Evolutionary conservation across 2,113 vertebrate genomes (phyloP), one percentile per base, ranked within the genome.

Genomic region (Coryphaenoides rupestris): DNA sequence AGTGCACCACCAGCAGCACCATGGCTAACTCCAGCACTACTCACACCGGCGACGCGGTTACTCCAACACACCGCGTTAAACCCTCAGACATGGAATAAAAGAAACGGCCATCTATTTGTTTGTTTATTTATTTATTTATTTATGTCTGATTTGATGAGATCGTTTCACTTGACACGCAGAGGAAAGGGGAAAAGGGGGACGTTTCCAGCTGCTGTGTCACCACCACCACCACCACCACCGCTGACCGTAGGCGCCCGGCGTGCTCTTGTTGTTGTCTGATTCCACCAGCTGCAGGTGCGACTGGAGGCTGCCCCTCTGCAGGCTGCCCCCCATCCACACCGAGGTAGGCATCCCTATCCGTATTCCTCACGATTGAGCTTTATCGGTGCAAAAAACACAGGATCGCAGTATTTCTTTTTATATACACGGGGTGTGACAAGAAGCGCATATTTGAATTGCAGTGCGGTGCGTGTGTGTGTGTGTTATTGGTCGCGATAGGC

Each of bases 221-320:
- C 86, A 84, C 86, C 84, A 88, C n/a, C n/a, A n/a, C n/a, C n/a
- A n/a, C n/a, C n/a, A n/a, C n/a, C n/a, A n/a, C n/a, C n/a, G n/a
- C n/a, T n/a, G n/a, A n/a, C n/a, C n/a, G n/a, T 28, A 49, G 60
- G 46, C 60, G 22, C 84, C 87, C 85, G 84, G 87, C 84, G 86
- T 89, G 88, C 75, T 88, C 89, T 86, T 89, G 87, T 90, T 90
- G 86, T 89, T 89, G 87, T 88, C 83, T 88, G 83, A 82, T 85
- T 84, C 84, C 80, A 84, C 77, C 77, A 78, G 81, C n/a, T n/a
- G n/a, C 73, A 72, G 24, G 62, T 69, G 69, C 75, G 59, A 66
- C 80, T 83, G 87, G n/a, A 65, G 73, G 68, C 78, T 40, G 33
- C 76, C 74, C 77, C 86, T 80, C 67, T 69, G 69, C 60, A 76